Evolutionary conservation across 2,113 vertebrate species (phyloP), one percentile per base, ranked within the genome.

Genomic region (Nothobranchius furzeri): DNA sequence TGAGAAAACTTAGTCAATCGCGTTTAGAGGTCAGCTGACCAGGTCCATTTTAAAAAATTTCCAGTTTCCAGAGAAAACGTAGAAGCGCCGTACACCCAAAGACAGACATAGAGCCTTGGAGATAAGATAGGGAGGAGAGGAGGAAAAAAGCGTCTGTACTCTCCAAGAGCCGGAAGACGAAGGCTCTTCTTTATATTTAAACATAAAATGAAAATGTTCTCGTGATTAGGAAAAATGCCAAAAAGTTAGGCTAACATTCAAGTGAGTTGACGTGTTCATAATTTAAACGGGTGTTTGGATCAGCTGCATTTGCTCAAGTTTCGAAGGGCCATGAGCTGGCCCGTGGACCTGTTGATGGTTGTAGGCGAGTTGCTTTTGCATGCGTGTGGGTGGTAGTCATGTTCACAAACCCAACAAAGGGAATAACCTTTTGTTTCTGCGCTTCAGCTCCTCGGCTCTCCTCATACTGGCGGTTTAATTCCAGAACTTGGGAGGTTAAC

Each of bases 391-490:
- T 25, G 62, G 71, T 55, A 78, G 60, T 69, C 59, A 71, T 57
- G 50, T 68, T 67, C 37, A 72, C 30, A 15, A 71, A 14, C 48
- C 40, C 3, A 83, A 61, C 76, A 68, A 14, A 70, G 77, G 71
- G 72, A 79, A 45, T 82, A 82, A 75, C 66, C 73, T 81, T 81
- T 66, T 5, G 61, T 62, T 61, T 51, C 43, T 78, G 75, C n/a
- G 66, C 45, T 55, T 52, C 58, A 68, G 53, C 75, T 81, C 76
- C 78, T 66, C 74, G 73, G 51, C 58, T 76, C 42, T 59, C 15
- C 53, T 66, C 42, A 50, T 66, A 49, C 54, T 68, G 48, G 59
- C 56, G 47, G 57, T 83, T 78, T 76, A 68, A 81, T 85, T 13
- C 64, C 65, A 12, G 75, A 66, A 78, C 65, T 74, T 45, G 0